Evolutionary conservation across 2,888 invertebrate genomes (phyloP).

Genomic region (Busseola fusca): DNA sequence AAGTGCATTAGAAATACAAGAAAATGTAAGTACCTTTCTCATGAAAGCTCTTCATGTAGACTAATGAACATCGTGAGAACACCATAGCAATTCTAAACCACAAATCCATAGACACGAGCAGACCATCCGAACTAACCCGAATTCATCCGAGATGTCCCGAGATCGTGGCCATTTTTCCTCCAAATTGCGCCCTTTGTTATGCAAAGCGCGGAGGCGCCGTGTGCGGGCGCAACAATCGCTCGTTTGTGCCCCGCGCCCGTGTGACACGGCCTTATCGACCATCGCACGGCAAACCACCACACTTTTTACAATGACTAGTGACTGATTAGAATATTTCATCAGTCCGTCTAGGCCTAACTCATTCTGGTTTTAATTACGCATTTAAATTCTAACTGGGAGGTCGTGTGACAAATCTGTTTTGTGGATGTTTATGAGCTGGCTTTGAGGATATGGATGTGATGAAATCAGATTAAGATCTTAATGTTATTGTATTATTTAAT

Average conservation of each 20-base stretch:
- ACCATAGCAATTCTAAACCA: constrained; percentile 42
- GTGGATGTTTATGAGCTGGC: constrained; percentile 36
- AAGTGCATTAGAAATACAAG: too few species aligned
- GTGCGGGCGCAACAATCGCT: constrained; percentile 85
- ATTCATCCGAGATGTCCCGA: constrained; percentile 76
- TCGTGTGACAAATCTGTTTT: constrained; percentile 64
- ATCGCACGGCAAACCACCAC: constrained; percentile 75
- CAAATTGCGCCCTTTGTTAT: constrained; percentile 89
- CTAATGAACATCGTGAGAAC: constrained; percentile 23
- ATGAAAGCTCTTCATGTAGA: background rate
- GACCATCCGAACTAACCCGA: constrained; percentile 70
- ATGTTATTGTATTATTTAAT: constrained; percentile 49
- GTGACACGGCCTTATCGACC: constrained; percentile 84
- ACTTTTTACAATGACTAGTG: constrained; percentile 83
- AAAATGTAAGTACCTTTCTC: background rate
- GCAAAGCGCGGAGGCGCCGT: constrained; percentile 88
- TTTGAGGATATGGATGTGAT: constrained; percentile 42
- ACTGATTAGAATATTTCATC: constrained; percentile 88
- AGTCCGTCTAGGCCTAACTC: constrained; percentile 74
- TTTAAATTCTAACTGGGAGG: constrained; percentile 71
- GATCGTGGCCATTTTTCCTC: constrained; percentile 87
- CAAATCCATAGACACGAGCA: constrained; percentile 66
- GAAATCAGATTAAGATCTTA: constrained; percentile 55
- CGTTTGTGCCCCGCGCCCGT: constrained; percentile 80
- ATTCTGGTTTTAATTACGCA: constrained; percentile 79